Base-by-base conservation (phyloP, 2,113 vertebrate species). In the Hassar affinis region DNA sequence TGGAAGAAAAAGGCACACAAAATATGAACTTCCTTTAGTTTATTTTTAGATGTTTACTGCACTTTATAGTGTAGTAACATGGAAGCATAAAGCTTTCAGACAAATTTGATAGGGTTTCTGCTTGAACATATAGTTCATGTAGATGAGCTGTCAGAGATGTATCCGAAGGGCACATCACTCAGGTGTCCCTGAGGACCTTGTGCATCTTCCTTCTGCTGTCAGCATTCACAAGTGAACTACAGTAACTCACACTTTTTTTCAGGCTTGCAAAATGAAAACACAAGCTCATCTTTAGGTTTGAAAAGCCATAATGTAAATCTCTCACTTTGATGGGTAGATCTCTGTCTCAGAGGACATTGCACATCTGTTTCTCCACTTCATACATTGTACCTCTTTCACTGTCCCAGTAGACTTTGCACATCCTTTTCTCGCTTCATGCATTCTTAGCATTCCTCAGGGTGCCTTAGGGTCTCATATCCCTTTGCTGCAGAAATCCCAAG, bases 401-500 rank as follows among this genome's bases (percentile, higher is more conserved):
- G 30, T 25, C 52, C 51, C 51, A 5, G 78, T 6, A 30, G 59
- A 64, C 9, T 79, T 18, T 47, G 22, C 38, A 33, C 64, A 54
- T 52, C 62, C 22, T 69, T 27, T 38, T 81, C 51, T 51, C 30
- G 6, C 66, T 81, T 69, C 49, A 71, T 15, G 64, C 49, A 33
- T 22, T 80, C 47, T 12, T 80, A 25, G 47, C 22, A 51, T 79
- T 79, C 57, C 38, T 30, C 6, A 3, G 27, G 51, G 61, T 51
- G 61, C 61, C 30, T 25, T 61, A 80, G 30, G 61, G 47, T 64
- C 78, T 49, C 78, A 33, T 25, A 64, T 61, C 22, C 78, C 57
- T 49, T 14, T 52, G 47, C 27, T 35, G 78, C 45, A 35, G 61
- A 25, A 52, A 47, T 80, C 78, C 78, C 78, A 49, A 77, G 74